Evolutionary conservation across 1,140 invertebrate genomes (phyloP).

Genomic region (Temnothorax longispinosus): DNA sequence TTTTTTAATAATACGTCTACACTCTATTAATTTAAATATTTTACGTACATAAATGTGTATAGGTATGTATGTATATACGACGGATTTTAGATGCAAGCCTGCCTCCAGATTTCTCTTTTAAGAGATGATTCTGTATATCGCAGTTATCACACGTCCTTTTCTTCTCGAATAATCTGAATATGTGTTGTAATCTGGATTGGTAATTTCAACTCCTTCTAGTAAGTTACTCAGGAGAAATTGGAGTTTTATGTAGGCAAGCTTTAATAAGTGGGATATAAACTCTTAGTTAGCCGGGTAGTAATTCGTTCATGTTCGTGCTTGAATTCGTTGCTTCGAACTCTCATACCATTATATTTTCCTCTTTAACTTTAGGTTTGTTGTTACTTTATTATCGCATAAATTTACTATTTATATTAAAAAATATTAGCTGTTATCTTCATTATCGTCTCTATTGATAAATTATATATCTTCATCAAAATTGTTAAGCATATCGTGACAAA

Average conservation of each 20-base stretch:
- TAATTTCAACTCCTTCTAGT: constrained; percentile 18
- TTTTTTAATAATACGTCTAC: not conserved
- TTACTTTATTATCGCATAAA: not conserved
- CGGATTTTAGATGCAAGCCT: not conserved
- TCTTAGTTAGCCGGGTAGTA: constrained; percentile 13
- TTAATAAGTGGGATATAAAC: constrained; percentile 50
- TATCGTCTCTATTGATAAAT: constrained; percentile 6
- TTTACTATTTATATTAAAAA: not conserved
- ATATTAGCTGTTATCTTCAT: not conserved
- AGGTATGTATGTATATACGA: not conserved
- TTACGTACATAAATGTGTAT: not conserved
- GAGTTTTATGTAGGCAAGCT: constrained; percentile 30
- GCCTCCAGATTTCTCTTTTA: not conserved
- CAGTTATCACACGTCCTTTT: not conserved
- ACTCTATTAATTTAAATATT: not conserved
- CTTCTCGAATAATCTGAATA: not conserved
- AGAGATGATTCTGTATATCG: not conserved
- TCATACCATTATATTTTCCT: not conserved
- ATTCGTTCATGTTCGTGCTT: constrained; percentile 16
- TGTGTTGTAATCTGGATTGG: not conserved
- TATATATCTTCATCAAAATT: constrained; percentile 22
- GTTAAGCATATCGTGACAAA: constrained; percentile 49
- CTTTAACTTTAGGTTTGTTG: not conserved
- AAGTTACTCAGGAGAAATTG: constrained; percentile 26
- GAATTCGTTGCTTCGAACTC: constrained; percentile 5